These are phyloP conservation scores for Circaetus gallicus DNA, from an alignment of 2,113 vertebrate species.

Conservation along the genomic window DNA sequence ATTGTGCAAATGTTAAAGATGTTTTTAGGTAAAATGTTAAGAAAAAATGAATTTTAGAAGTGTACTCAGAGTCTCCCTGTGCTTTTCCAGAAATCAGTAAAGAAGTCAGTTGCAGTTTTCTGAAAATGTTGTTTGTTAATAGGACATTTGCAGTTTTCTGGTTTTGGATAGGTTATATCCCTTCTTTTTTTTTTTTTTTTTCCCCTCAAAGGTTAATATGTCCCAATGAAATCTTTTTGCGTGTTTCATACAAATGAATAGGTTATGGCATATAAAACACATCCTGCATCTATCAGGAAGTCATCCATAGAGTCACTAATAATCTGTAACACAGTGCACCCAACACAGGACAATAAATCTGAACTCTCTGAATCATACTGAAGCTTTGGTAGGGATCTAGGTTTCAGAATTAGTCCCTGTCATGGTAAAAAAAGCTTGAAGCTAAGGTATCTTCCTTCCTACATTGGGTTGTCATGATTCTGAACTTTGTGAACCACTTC, in stretches of 20 bases:
- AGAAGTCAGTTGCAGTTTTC: background rate
- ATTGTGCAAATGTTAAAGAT: background rate
- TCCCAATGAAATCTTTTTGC: background rate
- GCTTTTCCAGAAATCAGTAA: background rate
- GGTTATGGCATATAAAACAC: background rate
- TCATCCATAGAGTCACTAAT: background rate
- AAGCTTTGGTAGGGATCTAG: background rate
- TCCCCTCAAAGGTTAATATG: background rate
- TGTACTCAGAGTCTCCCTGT: background rate
- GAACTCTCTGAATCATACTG: background rate
- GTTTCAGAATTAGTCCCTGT: background rate
- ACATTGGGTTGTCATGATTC: background rate
- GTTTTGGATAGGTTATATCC: background rate
- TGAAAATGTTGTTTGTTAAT: background rate
- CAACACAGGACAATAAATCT: background rate
- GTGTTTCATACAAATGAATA: background rate
- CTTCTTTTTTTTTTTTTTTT: background rate
- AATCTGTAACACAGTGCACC: background rate
- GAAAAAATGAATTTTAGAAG: background rate
- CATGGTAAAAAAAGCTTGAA: background rate
- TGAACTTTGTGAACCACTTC: background rate
- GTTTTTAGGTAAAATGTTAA: background rate
- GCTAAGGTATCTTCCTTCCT: background rate
- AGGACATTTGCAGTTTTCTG: background rate
- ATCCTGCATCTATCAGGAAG: background rate